Base-by-base conservation (phyloP, 2,797 vertebrate species). In the Pseudotriccus pelzelni region DNA sequence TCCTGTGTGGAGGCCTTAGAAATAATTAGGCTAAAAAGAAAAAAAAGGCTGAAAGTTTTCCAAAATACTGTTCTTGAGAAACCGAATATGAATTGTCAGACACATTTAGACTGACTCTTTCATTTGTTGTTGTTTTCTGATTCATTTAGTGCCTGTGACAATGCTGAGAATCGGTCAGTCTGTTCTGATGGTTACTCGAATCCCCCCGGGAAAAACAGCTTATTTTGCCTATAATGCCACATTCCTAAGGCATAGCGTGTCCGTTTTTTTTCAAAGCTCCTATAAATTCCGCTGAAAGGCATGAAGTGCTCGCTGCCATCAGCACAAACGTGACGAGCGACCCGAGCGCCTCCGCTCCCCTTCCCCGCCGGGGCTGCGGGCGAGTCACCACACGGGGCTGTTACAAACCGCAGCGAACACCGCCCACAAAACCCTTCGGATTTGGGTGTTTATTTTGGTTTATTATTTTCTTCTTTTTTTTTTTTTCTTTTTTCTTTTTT, bases 261-360 rank as follows among this genome's bases (percentile, higher is more conserved):
- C 52, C 3, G 0, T 21, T 84, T n/a, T 39, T 41, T 62, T 50
- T 19, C 77, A 43, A 27, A 64, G 32, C 43, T 23, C 13, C 9
- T n/a, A 6, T 1, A 32, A 20, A 66, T 68, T 24, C 74, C 55
- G 30, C 78, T 23, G 50, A 21, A 72, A 46, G 41, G 32, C 15
- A 11, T 14, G 8, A 75, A 22, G 34, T 22, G 30, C 43, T 53
- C 27, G 37, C 46, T 68, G 32, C 22, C 56, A 10, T n/a, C 56
- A 39, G 36, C 56, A 67, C 64, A 43, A 76, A 6, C 0, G 3
- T 7, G 69, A 52, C 9, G 5, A 69, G 6, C 3, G 24, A 23
- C 58, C n/a, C 59, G 14, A 23, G 17, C 0, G 2, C 24, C 24
- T 32, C n/a, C 7, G 41, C 50, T 72, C n/a, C 6, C 37, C 3